Base-by-base conservation (phyloP, 2,797 vertebrate genomes). In the Crossoptilon crossoptilon region DNA sequence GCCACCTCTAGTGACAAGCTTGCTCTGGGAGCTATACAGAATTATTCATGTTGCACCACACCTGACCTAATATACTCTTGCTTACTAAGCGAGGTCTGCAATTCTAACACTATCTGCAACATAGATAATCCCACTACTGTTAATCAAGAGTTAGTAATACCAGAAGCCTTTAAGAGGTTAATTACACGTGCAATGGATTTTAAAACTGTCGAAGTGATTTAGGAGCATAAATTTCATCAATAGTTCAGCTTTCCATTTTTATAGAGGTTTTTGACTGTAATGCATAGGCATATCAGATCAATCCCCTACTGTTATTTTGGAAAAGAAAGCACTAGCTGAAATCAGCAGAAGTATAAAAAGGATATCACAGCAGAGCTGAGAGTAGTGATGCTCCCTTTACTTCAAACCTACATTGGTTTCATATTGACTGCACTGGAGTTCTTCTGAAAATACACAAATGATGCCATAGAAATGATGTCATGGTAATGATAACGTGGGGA, bases 61-160 rank as follows among this genome's bases (percentile, higher is more conserved):
- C 48, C 60, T n/a, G 51, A 53, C 39, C 53, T 44, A 77, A 46
- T 39, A 55, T 91, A 91, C 19, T 84, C 59, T 59, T 64, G 56
- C 22, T 90, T 90, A 81, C 29, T 59, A 69, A 76, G 22, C 51
- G 46, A 33, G 1, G 0, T 23, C 68, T 76, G 35, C 64, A 87
- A 27, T 90, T 90, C 56, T 64, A 82, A 41, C 60, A 19, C 56
- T 27, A 12, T 56, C 59, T 79, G 27, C 53, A 64, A 76, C 24
- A 69, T 0, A 81, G 41, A 74, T 91, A 74, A 90, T 90, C 59
- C 21, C 23, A 44, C 31, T 43, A 15, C 48, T 56, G n/a, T 75
- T 94, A 93, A 92, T 93, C 92, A 86, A 91, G 84, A 89, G 76
- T 94, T 89, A 93, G 83, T 85, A 82, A 73, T 39, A 37, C n/a